Percentiles rank a stretch among this genome's conserved stretches.
Conservation (phyloP, 2,113 vertebrate genomes). For the Syngnathoides biaculeatus region DNA sequence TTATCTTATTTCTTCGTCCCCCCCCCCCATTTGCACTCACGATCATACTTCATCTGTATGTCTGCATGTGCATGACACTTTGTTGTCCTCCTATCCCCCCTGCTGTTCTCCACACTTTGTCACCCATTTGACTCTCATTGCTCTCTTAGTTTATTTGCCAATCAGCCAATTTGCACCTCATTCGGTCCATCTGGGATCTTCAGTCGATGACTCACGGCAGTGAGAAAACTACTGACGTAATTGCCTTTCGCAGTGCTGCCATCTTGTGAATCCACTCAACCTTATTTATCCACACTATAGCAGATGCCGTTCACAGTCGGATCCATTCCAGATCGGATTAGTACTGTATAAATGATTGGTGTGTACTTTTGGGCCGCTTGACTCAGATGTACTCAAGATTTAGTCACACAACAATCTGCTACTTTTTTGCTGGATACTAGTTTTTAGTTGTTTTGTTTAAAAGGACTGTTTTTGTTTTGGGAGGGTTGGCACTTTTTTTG, state of each 20-base stretch:
- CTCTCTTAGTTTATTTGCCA: conserved; percentile 49
- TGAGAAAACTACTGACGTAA: conserved; percentile 58
- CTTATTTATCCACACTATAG: conserved; percentile 26
- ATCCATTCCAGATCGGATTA: conserved; percentile 11
- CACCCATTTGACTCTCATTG: conserved; percentile 9
- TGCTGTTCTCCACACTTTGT: conserved; percentile 9
- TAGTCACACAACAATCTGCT: conserved; percentile 30
- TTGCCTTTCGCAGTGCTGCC: conserved; percentile 50
- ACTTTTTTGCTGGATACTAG: background rate
- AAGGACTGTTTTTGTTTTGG: background rate
- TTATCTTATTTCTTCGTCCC: background rate
- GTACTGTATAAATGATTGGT: conserved; percentile 26
- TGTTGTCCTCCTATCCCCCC: background rate
- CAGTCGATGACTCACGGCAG: conserved; percentile 45
- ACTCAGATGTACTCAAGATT: conserved; percentile 21
- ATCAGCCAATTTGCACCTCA: conserved; percentile 34
- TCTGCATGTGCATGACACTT: background rate
- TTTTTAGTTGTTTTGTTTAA: conserved; percentile 1
- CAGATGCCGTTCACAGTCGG: conserved; percentile 36
- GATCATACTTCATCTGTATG: background rate
- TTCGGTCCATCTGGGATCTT: conserved; percentile 43
- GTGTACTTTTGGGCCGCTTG: conserved; percentile 7
- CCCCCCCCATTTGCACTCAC: background rate
- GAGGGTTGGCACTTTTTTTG: too few species aligned
- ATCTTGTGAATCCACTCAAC: conserved; percentile 52